Base-by-base conservation (phyloP, 1,140 invertebrate genomes). In the Magallana gigas region DNA sequence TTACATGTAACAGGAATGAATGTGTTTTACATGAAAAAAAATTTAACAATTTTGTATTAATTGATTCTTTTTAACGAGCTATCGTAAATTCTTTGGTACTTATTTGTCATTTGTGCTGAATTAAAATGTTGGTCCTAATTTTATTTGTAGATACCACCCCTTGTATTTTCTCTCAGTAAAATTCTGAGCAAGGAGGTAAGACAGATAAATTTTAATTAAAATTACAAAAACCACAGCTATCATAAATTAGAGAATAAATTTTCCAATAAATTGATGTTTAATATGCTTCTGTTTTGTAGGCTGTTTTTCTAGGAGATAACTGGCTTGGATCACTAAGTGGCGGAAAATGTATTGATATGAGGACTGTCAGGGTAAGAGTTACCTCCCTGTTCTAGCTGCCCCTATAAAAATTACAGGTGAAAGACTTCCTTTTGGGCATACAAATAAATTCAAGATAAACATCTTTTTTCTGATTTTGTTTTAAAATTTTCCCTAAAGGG, bases 101-200 rank as follows among this genome's bases (percentile, higher is more conserved):
- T 48, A 5, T 48, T 48, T 48, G 36, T 48, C 36, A 48, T 48
- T 48, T 48, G 36, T 48, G 36, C 36, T 48, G 0, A 48, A 48
- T 48, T 48, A 4, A 48, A 48, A 48, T 48, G 36, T 48, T 48
- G 36, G 2, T 48, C 29, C 86, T 18, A 56, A 71, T 85, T 7
- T 89, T 59, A 83, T 85, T 88, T 90, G 76, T 88, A 93, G 92
- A 88, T 97, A 68, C 97, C 97, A 36, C 95, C 96, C 84, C 97
- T 97, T 83, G 96, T 97, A 88, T 97, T 96, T 95, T 96, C 96
- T 3, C 94, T 97, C 60, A 97, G 97, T 93, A 96, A 96, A 94
- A 97, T 97, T 68, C 96, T 97, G 91, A 96, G 97, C 85, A 98
- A 98, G 95, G 96, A 96, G 90, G 94, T 95, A 87, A 85, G 81